Evolutionary conservation across 2,797 vertebrate species (phyloP).

Genomic region (Gastrophryne carolinensis): DNA sequence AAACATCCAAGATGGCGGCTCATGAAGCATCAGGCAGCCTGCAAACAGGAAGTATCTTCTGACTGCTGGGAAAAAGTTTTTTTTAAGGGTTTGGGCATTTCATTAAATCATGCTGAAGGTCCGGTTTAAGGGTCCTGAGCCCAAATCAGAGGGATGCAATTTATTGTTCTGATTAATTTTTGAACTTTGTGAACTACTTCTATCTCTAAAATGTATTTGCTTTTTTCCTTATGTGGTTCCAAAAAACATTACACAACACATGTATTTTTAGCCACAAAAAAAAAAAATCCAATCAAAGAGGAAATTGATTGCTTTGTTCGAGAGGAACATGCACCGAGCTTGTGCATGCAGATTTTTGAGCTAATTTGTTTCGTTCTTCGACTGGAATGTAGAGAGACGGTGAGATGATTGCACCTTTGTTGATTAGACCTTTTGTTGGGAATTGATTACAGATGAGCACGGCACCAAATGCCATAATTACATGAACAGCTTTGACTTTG

Average conservation of each 20-base stretch:
- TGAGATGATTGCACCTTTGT: constrained; percentile 30
- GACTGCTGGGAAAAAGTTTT: too few relatives aligned
- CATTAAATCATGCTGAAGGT: too few relatives aligned
- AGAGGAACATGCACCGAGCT: not conserved
- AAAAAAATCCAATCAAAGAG: not conserved
- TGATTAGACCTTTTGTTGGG: constrained; percentile 43
- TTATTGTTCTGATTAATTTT: too few relatives aligned
- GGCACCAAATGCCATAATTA: not conserved
- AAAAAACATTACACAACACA: not conserved
- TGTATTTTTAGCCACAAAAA: constrained; percentile 21
- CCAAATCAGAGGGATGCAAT: too few relatives aligned
- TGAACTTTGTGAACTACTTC: too few relatives aligned
- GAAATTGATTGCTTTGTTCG: constrained; percentile 19
- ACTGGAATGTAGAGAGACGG: not conserved
- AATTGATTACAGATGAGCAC: constrained; percentile 21
- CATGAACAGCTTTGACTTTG: not conserved
- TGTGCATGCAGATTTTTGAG: not conserved
- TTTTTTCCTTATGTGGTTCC: not conserved
- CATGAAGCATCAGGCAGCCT: too few relatives aligned
- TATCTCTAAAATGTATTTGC: too few relatives aligned
- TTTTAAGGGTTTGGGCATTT: too few relatives aligned
- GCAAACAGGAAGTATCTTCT: too few relatives aligned
- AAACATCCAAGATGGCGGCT: too few relatives aligned
- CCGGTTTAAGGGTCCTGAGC: too few relatives aligned
- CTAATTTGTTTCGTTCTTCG: not conserved